Evolutionary conservation across 2,797 vertebrate species (phyloP).

Genomic region (Leuciscus waleckii): DNA sequence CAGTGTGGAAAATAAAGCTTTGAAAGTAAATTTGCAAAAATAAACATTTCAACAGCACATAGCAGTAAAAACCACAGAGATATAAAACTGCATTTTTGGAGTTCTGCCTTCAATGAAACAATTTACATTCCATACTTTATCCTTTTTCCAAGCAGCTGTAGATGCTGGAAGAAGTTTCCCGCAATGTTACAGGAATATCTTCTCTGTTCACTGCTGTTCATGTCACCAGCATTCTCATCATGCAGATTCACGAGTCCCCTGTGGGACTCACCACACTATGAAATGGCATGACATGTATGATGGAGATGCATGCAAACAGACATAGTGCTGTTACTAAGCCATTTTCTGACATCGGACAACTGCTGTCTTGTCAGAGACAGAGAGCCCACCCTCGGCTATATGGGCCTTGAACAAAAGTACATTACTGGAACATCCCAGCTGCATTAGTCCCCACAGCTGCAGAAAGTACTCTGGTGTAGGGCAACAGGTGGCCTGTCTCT

Average conservation of each 20-base stretch:
- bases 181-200: conserved; percentile 24
- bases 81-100: conserved; percentile 35
- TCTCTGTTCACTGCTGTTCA: background rate
- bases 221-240: background rate
- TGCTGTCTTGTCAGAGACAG: conserved; percentile 69
- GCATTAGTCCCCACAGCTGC: conserved; percentile 70
- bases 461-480: conserved; percentile 43
- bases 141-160: conserved; percentile 34
- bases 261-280: background rate
- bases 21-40: background rate
- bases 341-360: conserved; percentile 66
- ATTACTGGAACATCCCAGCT: conserved; percentile 75
- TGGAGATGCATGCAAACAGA: conserved; percentile 39
- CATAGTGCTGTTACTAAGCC: conserved; percentile 20
- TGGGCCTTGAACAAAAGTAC: conserved; percentile 67
- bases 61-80: conserved; percentile 29
- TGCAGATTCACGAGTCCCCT: background rate
- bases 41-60: conserved; percentile 39
- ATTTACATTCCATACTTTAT: conserved; percentile 37
- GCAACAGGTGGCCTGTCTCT: conserved; percentile 70
- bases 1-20: background rate
- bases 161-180: background rate
- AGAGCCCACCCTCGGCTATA: conserved; percentile 60
- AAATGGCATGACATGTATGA: conserved; percentile 36
- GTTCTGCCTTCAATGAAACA: conserved; percentile 28